Percentiles rank a stretch among this genome's conserved stretches.
phyloP scores from a whole-genome alignment of 2,113 vertebrate genomes.

The Pangasianodon hypophthalmus region DNA sequence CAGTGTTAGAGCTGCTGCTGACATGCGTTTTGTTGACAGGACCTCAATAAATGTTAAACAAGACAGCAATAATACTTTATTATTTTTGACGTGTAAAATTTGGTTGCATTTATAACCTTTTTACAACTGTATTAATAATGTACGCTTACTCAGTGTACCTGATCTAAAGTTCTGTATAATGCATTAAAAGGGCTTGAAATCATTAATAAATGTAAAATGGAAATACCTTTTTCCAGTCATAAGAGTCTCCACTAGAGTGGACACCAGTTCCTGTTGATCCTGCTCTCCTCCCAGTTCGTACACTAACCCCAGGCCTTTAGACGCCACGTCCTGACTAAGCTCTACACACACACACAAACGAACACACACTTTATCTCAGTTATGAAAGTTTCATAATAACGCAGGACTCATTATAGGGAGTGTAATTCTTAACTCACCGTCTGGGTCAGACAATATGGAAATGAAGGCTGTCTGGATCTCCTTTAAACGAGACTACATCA shows the following conservation, averaged over 20 bases:
- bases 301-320: slow-evolving; percentile 95
- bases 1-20: not conserved
- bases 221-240: slow-evolving; percentile 96
- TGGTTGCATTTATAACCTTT: not conserved
- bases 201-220: not conserved
- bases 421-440: slow-evolving; percentile 80
- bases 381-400: not conserved
- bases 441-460: slow-evolving; percentile 89
- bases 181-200: not conserved
- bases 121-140: not conserved
- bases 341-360: slow-evolving; percentile 69
- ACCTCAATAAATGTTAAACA: not conserved
- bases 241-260: slow-evolving; percentile 91
- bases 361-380: not conserved
- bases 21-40: not conserved
- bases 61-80: not conserved
- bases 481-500: slow-evolving; percentile 87
- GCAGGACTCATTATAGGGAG: not conserved
- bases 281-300: slow-evolving; percentile 92
- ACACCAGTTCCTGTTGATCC: slow-evolving; percentile 94
- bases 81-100: not conserved
- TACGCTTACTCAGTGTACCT: not conserved
- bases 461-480: slow-evolving; percentile 96
- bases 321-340: slow-evolving; percentile 95
- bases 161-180: not conserved